These are phyloP conservation scores for Silurus aristotelis DNA, from an alignment of 2,797 vertebrate species.

Conservation along the genomic window DNA sequence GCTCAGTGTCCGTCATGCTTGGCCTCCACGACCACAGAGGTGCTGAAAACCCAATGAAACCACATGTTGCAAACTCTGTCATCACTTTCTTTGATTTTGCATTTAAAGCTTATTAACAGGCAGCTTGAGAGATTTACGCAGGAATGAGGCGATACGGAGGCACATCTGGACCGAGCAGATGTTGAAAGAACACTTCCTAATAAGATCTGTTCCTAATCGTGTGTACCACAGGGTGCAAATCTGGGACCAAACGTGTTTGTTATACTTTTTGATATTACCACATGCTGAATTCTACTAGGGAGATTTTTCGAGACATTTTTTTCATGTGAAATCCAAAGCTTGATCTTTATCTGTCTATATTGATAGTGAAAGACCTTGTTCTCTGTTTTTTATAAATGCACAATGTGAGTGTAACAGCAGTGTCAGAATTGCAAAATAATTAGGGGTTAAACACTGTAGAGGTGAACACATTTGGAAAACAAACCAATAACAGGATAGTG, in stretches of 20 bases:
- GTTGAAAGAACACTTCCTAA: background rate
- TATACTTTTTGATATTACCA: background rate
- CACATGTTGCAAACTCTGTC: constrained; percentile 18
- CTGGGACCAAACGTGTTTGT: background rate
- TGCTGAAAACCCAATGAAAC: constrained; percentile 39
- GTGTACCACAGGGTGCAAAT: background rate
- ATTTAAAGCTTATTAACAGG: constrained; percentile 12
- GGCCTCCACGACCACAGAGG: background rate
- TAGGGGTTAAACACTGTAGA: background rate
- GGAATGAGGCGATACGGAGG: constrained; percentile 4
- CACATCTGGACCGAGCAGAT: constrained; percentile 30
- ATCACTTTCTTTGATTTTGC: background rate
- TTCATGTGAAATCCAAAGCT: background rate
- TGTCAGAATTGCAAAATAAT: background rate
- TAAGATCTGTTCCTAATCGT: background rate
- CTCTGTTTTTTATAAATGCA: background rate
- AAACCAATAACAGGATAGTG: background rate
- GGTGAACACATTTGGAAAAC: background rate
- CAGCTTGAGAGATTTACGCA: constrained; percentile 3
- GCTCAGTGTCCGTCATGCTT: constrained; percentile 12
- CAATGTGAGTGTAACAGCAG: background rate
- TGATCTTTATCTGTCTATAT: background rate
- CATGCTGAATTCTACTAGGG: background rate
- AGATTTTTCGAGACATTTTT: background rate
- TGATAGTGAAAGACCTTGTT: background rate